Conservation (phyloP, 1,140 invertebrate species). For the Aleiodes sp. region DNA sequence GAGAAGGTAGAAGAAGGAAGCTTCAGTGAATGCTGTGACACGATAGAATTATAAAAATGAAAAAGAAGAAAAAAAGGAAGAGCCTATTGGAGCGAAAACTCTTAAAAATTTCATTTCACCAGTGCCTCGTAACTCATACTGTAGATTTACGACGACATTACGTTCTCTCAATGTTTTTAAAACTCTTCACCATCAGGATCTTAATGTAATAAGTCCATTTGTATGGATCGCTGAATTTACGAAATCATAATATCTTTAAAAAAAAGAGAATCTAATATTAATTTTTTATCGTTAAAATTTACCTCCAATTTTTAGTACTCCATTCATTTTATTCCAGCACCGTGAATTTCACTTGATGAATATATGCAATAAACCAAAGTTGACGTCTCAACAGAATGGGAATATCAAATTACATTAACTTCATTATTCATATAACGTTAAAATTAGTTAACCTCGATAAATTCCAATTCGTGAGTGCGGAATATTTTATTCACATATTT, state of each 20-base stretch:
- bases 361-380: neutral
- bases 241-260: too few relatives aligned
- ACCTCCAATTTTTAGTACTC: neutral
- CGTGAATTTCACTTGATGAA: neutral
- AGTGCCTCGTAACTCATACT: conserved; percentile 29
- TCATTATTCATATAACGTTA: too few relatives aligned
- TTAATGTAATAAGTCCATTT: neutral
- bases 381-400: neutral
- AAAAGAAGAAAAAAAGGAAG: too few relatives aligned
- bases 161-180: neutral
- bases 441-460: too few relatives aligned
- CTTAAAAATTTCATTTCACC: conserved; percentile 20
- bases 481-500: too few relatives aligned
- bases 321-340: neutral
- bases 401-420: too few relatives aligned
- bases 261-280: too few relatives aligned
- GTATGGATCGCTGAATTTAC: too few relatives aligned
- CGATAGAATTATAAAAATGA: conserved; percentile 30
- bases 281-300: too few relatives aligned
- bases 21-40: neutral
- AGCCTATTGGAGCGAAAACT: conserved; percentile 25
- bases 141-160: conserved; percentile 23
- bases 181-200: neutral
- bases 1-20: neutral
- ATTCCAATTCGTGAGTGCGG: too few relatives aligned